phyloP scores from a whole-genome alignment of 2,888 invertebrate species.

The Ctena decussata region DNA sequence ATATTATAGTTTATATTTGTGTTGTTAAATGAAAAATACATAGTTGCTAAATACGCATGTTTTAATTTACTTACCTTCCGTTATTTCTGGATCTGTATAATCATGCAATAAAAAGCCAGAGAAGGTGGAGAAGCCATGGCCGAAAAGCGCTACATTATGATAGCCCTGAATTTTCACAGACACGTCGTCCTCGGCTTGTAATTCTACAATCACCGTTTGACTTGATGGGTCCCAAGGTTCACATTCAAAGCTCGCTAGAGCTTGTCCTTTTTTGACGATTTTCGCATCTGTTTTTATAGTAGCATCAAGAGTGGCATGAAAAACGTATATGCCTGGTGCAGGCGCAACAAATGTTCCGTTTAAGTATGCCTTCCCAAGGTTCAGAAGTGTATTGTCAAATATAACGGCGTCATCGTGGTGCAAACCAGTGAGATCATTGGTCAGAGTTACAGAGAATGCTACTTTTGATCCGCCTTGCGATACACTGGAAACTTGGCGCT shows the following conservation, averaged over 20 bases:
- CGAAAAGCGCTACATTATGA: background rate
- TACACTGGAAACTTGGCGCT: no score
- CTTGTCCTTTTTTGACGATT: background rate
- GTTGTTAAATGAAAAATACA: no score
- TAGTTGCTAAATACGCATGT: no score
- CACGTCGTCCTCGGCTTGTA: background rate
- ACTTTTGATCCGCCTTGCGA: background rate
- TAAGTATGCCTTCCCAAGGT: background rate
- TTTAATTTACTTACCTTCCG: background rate
- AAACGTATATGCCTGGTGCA: background rate
- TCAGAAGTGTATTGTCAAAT: background rate
- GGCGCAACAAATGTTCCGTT: slow-evolving; percentile 1
- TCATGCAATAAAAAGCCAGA: background rate
- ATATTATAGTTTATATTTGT: no score
- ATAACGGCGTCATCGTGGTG: background rate
- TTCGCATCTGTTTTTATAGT: background rate
- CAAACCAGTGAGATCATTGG: background rate
- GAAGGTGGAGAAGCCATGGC: background rate
- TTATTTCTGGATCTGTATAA: background rate
- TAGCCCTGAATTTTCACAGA: background rate
- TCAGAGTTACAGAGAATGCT: background rate
- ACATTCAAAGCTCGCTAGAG: background rate
- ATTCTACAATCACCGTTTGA: background rate
- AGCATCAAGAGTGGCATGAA: background rate
- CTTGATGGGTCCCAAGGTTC: background rate